Percentiles rank a stretch among this genome's conserved stretches.
These are phyloP conservation scores for Crossocerus cetratus DNA, from an alignment of 2,888 invertebrate genomes.

Conservation along the genomic window DNA sequence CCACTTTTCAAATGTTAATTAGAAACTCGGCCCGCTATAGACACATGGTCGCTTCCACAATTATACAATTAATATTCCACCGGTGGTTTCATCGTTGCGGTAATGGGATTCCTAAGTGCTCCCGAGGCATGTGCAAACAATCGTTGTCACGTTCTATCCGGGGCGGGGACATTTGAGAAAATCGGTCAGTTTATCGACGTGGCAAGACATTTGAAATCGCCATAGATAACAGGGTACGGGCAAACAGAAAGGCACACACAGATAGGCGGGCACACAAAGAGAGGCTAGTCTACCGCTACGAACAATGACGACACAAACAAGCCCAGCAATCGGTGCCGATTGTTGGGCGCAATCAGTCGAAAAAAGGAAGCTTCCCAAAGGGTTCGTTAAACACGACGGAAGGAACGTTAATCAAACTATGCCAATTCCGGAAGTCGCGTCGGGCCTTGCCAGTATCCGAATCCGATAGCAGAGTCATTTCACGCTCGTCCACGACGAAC, in stretches of 20 bases:
- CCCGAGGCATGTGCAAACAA: no score
- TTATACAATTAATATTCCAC: no score
- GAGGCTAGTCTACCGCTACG: constrained; percentile 68
- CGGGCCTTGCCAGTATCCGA: no score
- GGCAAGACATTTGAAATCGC: constrained; percentile 17
- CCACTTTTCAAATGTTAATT: no score
- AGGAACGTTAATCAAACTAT: not conserved
- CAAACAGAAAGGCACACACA: constrained; percentile 53
- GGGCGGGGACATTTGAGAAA: not conserved
- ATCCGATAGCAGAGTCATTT: no score
- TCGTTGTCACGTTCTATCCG: no score
- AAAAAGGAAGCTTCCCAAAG: constrained; percentile 43
- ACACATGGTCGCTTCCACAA: no score
- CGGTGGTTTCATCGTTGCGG: no score
- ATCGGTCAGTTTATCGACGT: not conserved
- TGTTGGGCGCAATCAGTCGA: constrained; percentile 35
- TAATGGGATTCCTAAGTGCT: no score
- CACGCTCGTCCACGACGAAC: not conserved
- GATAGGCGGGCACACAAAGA: constrained; percentile 62
- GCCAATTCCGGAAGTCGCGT: not conserved
- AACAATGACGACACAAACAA: constrained; percentile 67
- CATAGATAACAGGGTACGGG: constrained; percentile 36
- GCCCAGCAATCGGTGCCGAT: constrained; percentile 58
- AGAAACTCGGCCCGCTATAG: no score
- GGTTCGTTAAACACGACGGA: constrained; percentile 49